Base-by-base conservation (phyloP, 2,113 vertebrate genomes). In the Romanogobio albipinnatus region DNA sequence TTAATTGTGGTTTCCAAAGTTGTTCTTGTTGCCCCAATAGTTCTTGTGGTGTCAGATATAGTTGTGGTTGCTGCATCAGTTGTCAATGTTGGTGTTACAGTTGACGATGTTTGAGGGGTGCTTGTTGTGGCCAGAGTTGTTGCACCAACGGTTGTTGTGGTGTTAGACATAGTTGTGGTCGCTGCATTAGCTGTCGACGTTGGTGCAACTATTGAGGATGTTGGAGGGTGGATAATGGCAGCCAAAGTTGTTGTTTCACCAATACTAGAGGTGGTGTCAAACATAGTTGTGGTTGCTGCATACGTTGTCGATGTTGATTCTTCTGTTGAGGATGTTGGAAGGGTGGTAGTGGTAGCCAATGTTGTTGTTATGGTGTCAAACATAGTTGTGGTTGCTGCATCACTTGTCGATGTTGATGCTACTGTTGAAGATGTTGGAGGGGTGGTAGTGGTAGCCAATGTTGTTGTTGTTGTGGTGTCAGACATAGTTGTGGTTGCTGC, bases 171-270 rank as follows among this genome's bases (percentile, higher is more conserved):
- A 15, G 13, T 51, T 15, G 4, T 51, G 4, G 4, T 51, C 15
- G 0, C 49, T 15, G 49, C 14, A 15, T 15, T 4, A 51, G 49
- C 5, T 51, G 14, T 51, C 1, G 0, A 51, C 0, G 0, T 15
- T 51, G 4, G 0, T 13, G 4, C 14, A 15, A 51, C 14, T 15
- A 14, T 3, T 15, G 1, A 51, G 0, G 14, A 51, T 15, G 1
- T 51, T 51, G 5, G 13, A 51, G 14, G 49, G 14, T 4, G 15
- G 4, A 1, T 51, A 15, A 13, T 5, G 0, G 11, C 4, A 14
- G 3, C 11, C 47, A 49, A 3, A 0, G 13, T 14, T 49, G 47
- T 10, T n/a, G 58, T n/a, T 59, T 0, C 58, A n/a, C 7, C 22
- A 59, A 10, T 0, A 10, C 0, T 4, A n/a, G 22, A 1, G 4